A percentile compares a stretch with the other conserved stretches of the same genome.
These are phyloP conservation scores for Telmatochromis brachygnathus DNA, from an alignment of 2,113 vertebrate genomes.

Conservation along the genomic window DNA sequence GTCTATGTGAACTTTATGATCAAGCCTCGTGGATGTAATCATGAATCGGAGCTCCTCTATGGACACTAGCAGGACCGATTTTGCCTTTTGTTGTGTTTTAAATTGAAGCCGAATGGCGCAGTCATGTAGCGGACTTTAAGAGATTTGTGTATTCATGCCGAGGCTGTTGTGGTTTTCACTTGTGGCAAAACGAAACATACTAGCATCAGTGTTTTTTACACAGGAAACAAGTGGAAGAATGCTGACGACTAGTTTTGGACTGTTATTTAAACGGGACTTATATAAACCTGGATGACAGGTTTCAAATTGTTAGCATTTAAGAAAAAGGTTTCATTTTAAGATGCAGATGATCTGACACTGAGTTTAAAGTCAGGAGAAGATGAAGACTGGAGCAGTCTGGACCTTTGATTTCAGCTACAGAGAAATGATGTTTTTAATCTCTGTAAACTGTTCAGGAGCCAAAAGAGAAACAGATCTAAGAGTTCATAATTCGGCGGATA, in stretches of 20 bases:
- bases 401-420: not conserved
- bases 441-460: not conserved
- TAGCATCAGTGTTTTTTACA: not conserved
- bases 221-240: not conserved
- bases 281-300: not conserved
- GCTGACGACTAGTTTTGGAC: not conserved
- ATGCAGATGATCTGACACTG: not conserved
- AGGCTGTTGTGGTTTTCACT: not conserved
- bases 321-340: not conserved
- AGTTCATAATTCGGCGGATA: not conserved
- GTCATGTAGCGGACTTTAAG: not conserved
- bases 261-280: not conserved
- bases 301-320: not conserved
- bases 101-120: not conserved
- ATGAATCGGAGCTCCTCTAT: not conserved
- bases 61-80: not conserved
- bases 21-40: not conserved
- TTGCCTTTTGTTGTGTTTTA: not conserved
- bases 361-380: not conserved
- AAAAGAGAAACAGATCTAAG: not conserved
- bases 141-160: not conserved
- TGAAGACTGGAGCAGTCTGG: not conserved
- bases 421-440: not conserved
- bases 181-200: not conserved
- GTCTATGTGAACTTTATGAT: not conserved